phyloP scores from a whole-genome alignment of 2,113 vertebrate species.

The Vireo altiloquus region DNA sequence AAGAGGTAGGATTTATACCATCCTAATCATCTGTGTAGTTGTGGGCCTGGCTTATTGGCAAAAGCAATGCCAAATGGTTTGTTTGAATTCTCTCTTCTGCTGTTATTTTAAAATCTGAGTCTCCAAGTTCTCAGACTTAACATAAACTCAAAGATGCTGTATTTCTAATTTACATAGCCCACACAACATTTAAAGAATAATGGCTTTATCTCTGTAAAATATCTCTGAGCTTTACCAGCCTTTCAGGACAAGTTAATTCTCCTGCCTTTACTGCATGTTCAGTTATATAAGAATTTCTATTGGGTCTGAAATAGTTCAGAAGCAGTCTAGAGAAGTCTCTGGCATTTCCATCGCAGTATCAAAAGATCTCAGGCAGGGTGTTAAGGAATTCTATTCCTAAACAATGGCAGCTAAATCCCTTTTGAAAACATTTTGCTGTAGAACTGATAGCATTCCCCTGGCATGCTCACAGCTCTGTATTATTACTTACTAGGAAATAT shows the following conservation, averaged over 20 bases:
- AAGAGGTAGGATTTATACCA: not conserved
- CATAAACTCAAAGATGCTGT: not conserved
- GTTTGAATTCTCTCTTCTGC: not conserved
- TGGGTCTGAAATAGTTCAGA: not conserved
- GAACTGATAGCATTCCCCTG: not conserved
- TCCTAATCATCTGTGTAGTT: not conserved
- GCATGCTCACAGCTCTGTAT: not conserved
- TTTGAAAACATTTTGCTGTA: not conserved
- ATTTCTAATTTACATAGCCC: not conserved
- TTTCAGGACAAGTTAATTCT: not conserved
- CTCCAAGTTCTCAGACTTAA: not conserved
- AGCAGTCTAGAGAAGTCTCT: not conserved
- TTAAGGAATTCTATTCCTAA: not conserved
- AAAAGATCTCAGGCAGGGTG: not conserved
- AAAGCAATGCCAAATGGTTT: not conserved
- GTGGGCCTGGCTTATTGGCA: not conserved
- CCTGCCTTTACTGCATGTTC: not conserved
- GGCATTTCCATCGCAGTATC: not conserved
- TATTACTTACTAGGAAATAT: not conserved
- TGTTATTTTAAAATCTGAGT: not conserved
- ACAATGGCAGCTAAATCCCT: not conserved
- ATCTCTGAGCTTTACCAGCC: not conserved
- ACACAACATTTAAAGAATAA: not conserved
- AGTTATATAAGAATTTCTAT: not conserved
- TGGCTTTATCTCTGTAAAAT: not conserved